Base-by-base conservation (phyloP, 2,797 vertebrate species). In the Odontamblyopus lacepedii region DNA sequence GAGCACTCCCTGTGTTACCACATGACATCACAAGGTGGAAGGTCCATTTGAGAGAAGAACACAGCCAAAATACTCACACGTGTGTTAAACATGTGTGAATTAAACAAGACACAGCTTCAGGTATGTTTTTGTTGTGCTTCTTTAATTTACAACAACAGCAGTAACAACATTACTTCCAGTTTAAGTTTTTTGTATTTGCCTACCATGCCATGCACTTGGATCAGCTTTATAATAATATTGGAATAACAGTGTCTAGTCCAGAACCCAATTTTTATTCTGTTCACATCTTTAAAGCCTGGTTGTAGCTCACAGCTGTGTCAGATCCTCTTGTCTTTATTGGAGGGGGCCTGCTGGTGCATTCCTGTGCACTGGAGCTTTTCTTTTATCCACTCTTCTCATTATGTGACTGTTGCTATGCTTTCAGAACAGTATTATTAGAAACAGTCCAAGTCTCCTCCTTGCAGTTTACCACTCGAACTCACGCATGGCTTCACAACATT, bases 371-470 rank as follows among this genome's bases (percentile, higher is more conserved):
- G 69, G 71, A 70, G 72, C 61, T 30, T 60, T 73, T 66, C 71
- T 32, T 4, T 15, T 26, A 61, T 16, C 9, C 53, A 12, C 15
- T 72, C 74, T 68, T 59, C 41, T 48, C 61, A 56, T 35, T 59
- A 65, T 66, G 69, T 29, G 61, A 50, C 60, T 29, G 38, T 8
- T 81, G 27, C 12, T 66, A 7, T 70, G 62, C 75, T 74, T 26
- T 60, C 70, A 44, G 67, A 71, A 76, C 64, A 64, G 51, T 66
- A 65, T 76, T 50, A 61, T 53, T 87, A 76, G 78, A 83, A 75
- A 59, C 48, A 41, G 44, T 84, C 82, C 81, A 86, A n/a, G 72
- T 71, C 64, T 77, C 69, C 71, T 75, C 73, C 79, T 38, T 70
- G 75, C 41, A 50, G 19, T 79, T 73, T 66, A 80, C 71, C 51